Base-by-base conservation (phyloP, 2,888 invertebrate genomes). In the Drosophila birchii region DNA sequence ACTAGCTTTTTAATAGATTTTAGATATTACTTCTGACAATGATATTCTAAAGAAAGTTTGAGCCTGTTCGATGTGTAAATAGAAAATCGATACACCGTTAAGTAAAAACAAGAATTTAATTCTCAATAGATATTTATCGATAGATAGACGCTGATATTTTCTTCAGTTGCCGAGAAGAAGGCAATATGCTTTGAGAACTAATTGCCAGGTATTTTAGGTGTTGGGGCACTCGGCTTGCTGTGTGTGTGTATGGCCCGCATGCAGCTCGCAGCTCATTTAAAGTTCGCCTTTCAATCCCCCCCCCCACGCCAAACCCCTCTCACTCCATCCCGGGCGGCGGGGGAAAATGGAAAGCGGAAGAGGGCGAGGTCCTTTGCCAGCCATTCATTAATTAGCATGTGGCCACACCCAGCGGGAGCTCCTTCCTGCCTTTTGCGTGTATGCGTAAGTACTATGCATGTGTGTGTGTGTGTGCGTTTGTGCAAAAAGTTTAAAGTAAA, bases 361-460 rank as follows among this genome's bases (percentile, higher is more conserved):
- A 58, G 66, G 76, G 78, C 68, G 66, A 68, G 54, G 57, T 5
- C 73, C 69, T 82, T 77, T 80, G 80, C 66, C 86, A 85, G 75
- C 73, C 78, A 73, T 83, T 88, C 88, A 83, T 83, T 83, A 83
- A 83, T 83, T 86, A 88, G 86, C 82, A 82, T 83, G 81, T 68
- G 87, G 87, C 76, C 88, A 83, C 82, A 78, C 87, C 88, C 84
- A 78, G 66, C 60, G 57, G 75, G 44, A 57, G 43, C 58, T 45
- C 59, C 58, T 56, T 59, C 43, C 67, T 34, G 51, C 51, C 51
- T 23, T 53, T 53, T 23, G 20, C 34, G 9, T 43, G 43, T 36
- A 14, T 36, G 44, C 20, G 18, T 44, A 18, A n/a, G 38, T 34
- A 26, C 26, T 26, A 36, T 39, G 26, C n/a, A 45, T 58, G 55